Evolutionary conservation across 2,888 invertebrate species (phyloP).

Genomic region (Hirtodrosophila trivittata): DNA sequence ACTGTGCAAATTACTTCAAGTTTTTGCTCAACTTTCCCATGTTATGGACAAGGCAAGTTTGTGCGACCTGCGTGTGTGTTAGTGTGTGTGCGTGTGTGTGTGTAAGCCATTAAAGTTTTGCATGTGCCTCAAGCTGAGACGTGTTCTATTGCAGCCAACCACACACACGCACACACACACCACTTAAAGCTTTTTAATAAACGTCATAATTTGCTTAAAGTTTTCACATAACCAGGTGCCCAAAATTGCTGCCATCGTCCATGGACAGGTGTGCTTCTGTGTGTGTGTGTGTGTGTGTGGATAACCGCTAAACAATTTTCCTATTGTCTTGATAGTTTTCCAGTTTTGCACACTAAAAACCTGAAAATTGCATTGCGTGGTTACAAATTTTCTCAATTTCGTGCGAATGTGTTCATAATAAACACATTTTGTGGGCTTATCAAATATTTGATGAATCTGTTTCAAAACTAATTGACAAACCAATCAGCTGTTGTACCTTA

Average conservation of each 20-base stretch:
- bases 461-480: too few relatives aligned
- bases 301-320: slow-evolving; percentile 50
- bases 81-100: slow-evolving; percentile 16
- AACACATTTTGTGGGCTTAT: background rate
- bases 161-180: background rate
- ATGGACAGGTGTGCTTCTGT: background rate
- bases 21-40: slow-evolving; percentile 50
- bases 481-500: too few relatives aligned
- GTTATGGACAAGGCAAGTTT: slow-evolving; percentile 41
- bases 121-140: slow-evolving; percentile 51
- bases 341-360: slow-evolving; percentile 17
- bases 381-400: slow-evolving; percentile 35
- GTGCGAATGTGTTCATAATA: slow-evolving; percentile 8
- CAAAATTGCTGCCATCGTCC: slow-evolving; percentile 42
- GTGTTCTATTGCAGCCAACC: slow-evolving; percentile 34
- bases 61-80: slow-evolving; percentile 8
- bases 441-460: too few relatives aligned
- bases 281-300: slow-evolving; percentile 18
- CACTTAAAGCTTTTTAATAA: slow-evolving; percentile 75
- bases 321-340: slow-evolving; percentile 52
- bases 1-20: slow-evolving; percentile 83
- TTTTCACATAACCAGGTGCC: slow-evolving; percentile 65
- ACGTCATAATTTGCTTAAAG: slow-evolving; percentile 76
- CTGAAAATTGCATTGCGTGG: slow-evolving; percentile 27
- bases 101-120: slow-evolving; percentile 64